A percentile compares a stretch with the other conserved stretches of the same genome.
These are phyloP conservation scores for Torymus aiolomorphi DNA, from an alignment of 2,888 invertebrate genomes.

Conservation along the genomic window DNA sequence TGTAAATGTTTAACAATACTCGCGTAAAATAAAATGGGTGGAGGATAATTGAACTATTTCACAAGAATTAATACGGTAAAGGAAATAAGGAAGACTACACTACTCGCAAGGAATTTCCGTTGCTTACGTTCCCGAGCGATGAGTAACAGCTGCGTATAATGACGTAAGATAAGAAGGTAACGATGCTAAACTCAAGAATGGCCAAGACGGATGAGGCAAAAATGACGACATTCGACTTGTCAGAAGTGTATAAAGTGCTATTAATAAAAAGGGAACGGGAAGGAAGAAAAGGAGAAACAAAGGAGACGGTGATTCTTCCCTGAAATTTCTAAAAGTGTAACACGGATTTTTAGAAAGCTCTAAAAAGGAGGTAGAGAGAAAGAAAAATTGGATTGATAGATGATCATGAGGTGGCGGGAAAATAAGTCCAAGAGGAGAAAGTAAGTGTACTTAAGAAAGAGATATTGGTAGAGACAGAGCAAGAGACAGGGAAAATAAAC, in stretches of 20 bases:
- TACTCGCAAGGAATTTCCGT: neutral
- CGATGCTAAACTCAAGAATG: slow-evolving; percentile 23
- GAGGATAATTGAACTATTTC: neutral
- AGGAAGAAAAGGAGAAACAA: slow-evolving; percentile 24
- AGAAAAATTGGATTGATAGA: slow-evolving; percentile 1
- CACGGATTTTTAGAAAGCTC: too few species aligned
- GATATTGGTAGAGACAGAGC: too few species aligned
- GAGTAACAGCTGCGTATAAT: slow-evolving; percentile 22
- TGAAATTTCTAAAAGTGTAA: too few species aligned
- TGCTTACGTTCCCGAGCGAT: slow-evolving; percentile 17
- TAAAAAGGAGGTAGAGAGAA: neutral
- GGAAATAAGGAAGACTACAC: neutral
- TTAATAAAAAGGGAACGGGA: slow-evolving; percentile 36
- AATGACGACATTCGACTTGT: slow-evolving; percentile 14
- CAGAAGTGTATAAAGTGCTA: slow-evolving; percentile 8
- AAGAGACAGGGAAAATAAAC: too few species aligned
- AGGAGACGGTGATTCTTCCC: too few species aligned
- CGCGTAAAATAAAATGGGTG: too few species aligned
- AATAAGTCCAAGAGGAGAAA: neutral
- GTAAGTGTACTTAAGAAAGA: neutral
- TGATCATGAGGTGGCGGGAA: neutral
- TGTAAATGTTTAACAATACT: too few species aligned
- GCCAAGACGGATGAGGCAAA: slow-evolving; percentile 2
- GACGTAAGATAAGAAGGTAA: slow-evolving; percentile 26
- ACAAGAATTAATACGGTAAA: neutral